phyloP scores from a whole-genome alignment of 2,888 invertebrate genomes.

The Steinernema hermaphroditum region DNA sequence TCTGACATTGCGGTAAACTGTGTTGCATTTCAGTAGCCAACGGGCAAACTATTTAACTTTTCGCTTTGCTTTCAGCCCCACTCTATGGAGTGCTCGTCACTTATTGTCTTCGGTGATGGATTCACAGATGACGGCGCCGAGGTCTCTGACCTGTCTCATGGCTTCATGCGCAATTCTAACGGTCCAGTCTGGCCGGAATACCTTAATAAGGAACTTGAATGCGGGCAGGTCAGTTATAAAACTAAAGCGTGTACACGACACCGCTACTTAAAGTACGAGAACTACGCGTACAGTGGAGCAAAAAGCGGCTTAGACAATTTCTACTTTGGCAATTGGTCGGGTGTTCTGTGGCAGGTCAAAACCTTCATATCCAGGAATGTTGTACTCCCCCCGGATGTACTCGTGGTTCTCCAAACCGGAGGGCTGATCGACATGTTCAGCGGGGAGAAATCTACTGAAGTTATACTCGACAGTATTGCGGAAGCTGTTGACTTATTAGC shows the following conservation, averaged over 20 bases:
- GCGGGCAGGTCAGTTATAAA: slow-evolving; percentile 44
- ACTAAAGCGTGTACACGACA: too few species aligned
- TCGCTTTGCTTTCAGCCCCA: slow-evolving; percentile 58
- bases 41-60: too few species aligned
- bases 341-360: slow-evolving; percentile 48
- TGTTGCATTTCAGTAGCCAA: too few species aligned
- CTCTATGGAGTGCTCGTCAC: slow-evolving; percentile 51
- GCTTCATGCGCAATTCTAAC: slow-evolving; percentile 51
- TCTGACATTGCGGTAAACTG: too few species aligned
- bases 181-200: slow-evolving; percentile 61
- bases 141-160: slow-evolving; percentile 42
- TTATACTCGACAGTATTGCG: slow-evolving; percentile 50
- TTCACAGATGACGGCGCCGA: slow-evolving; percentile 59
- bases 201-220: slow-evolving; percentile 51
- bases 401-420: slow-evolving; percentile 55
- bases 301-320: slow-evolving; percentile 54
- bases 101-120: slow-evolving; percentile 58
- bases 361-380: slow-evolving; percentile 45
- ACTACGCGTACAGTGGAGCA: slow-evolving; percentile 58
- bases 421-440: slow-evolving; percentile 58
- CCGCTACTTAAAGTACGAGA: slow-evolving; percentile 53
- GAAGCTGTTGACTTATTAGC: slow-evolving; percentile 47
- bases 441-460: slow-evolving; percentile 48
- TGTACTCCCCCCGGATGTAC: slow-evolving; percentile 44
- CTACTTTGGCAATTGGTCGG: slow-evolving; percentile 58